These are phyloP conservation scores for Stictocephala bisonia DNA, from an alignment of 2,888 invertebrate genomes.

Conservation along the genomic window DNA sequence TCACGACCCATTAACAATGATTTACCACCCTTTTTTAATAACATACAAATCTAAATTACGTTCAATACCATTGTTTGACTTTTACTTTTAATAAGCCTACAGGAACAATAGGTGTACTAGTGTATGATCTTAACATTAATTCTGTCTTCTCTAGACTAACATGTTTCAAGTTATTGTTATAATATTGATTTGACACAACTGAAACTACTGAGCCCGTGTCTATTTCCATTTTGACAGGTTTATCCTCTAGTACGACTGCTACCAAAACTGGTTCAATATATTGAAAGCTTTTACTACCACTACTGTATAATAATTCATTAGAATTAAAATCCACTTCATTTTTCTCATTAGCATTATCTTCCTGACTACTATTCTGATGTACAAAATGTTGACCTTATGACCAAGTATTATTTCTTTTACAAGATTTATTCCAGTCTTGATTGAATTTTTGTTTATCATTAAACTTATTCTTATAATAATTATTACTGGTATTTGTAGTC, in stretches of 20 bases:
- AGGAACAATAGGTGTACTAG: constrained; percentile 17
- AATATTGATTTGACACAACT: background rate
- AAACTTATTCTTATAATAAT: no score
- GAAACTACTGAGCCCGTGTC: constrained; percentile 24
- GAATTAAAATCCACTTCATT: no score
- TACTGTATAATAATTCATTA: no score
- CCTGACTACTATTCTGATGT: no score
- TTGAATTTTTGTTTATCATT: no score
- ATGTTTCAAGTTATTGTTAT: background rate
- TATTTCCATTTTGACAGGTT: constrained; percentile 11
- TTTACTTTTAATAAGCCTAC: constrained; percentile 15
- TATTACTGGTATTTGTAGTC: no score
- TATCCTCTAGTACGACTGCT: background rate
- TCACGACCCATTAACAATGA: no score
- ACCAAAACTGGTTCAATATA: constrained; percentile 5
- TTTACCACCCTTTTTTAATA: constrained; percentile 40
- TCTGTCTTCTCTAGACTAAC: background rate
- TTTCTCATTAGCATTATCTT: no score
- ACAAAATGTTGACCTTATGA: no score
- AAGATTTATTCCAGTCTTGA: no score
- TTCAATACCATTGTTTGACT: background rate
- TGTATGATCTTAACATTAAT: constrained; percentile 10
- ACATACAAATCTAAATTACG: constrained; percentile 28
- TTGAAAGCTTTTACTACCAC: no score
- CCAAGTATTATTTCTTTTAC: no score